phyloP scores from a whole-genome alignment of 2,888 invertebrate genomes.

The Nemoura dubitans region DNA sequence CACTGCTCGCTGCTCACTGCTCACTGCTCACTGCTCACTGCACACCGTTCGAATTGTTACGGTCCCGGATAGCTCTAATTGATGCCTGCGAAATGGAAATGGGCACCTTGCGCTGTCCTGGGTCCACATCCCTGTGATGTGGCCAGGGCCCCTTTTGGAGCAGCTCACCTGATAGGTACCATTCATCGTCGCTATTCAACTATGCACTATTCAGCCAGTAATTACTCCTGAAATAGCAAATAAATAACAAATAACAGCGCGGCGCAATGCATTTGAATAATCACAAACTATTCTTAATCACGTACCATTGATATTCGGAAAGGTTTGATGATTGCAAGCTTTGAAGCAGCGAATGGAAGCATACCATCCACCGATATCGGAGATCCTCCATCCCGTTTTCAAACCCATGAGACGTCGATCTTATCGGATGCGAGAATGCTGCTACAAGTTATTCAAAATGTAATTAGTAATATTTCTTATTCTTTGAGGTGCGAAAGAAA shows the following conservation, averaged over 20 bases:
- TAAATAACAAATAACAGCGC: background rate
- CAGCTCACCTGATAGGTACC: background rate
- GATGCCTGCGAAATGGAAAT: no score
- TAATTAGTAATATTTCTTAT: constrained; percentile 2
- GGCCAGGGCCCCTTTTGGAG: background rate
- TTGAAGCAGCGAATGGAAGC: background rate
- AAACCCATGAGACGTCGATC: background rate
- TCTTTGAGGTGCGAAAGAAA: constrained; percentile 14
- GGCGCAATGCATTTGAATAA: constrained; percentile 9
- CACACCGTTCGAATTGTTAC: no score
- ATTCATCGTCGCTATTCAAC: background rate
- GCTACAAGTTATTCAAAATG: constrained; percentile 7
- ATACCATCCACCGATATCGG: background rate
- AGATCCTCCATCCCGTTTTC: no score
- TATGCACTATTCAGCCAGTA: background rate
- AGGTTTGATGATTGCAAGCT: background rate
- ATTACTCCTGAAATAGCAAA: background rate
- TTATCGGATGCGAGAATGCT: constrained; percentile 5
- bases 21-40: no score
- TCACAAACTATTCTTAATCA: background rate
- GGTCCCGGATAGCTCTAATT: no score
- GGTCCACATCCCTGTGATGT: background rate
- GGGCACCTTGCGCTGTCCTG: background rate
- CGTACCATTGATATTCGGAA: background rate
- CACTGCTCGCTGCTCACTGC: no score